Evolutionary conservation across 2,888 invertebrate genomes (phyloP).

Genomic region (Drosophila kambysellisi): DNA sequence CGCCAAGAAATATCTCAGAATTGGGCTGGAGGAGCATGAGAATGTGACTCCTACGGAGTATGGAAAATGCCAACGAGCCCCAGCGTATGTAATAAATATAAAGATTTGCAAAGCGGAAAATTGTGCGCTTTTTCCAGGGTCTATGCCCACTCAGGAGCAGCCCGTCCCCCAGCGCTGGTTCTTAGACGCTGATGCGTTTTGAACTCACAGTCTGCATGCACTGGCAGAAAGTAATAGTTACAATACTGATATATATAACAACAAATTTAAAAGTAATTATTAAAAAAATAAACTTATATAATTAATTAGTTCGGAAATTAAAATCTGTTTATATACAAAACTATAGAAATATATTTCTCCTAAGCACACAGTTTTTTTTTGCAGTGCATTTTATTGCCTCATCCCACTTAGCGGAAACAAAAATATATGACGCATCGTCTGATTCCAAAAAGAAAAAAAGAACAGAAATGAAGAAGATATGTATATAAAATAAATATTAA

Average conservation of each 20-base stretch:
- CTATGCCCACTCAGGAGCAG: slow-evolving; percentile 21
- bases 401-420: slow-evolving; percentile 15
- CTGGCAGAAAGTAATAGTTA: slow-evolving; percentile 23
- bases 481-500: slow-evolving; percentile 44
- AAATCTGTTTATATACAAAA: neutral
- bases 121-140: slow-evolving; percentile 48
- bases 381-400: slow-evolving; percentile 16
- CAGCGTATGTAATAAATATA: slow-evolving; percentile 70
- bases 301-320: neutral
- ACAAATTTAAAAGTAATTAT: neutral
- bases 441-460: slow-evolving; percentile 19
- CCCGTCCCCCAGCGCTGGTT: neutral
- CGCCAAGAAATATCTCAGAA: slow-evolving; percentile 29
- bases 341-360: fast-evolving
- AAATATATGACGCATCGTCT: slow-evolving; percentile 41
- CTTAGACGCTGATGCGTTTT: slow-evolving; percentile 11
- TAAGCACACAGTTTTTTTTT: neutral
- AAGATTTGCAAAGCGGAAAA: slow-evolving; percentile 74
- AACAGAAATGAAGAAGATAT: slow-evolving; percentile 23
- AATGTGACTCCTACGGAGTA: slow-evolving; percentile 36
- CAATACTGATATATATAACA: neutral
- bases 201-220: slow-evolving; percentile 18
- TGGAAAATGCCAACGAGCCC: slow-evolving; percentile 46
- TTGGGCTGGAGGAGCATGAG: slow-evolving; percentile 36
- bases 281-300: neutral